Conservation (phyloP, 2,888 invertebrate genomes). For the Drosophila pseudotakahashii region DNA sequence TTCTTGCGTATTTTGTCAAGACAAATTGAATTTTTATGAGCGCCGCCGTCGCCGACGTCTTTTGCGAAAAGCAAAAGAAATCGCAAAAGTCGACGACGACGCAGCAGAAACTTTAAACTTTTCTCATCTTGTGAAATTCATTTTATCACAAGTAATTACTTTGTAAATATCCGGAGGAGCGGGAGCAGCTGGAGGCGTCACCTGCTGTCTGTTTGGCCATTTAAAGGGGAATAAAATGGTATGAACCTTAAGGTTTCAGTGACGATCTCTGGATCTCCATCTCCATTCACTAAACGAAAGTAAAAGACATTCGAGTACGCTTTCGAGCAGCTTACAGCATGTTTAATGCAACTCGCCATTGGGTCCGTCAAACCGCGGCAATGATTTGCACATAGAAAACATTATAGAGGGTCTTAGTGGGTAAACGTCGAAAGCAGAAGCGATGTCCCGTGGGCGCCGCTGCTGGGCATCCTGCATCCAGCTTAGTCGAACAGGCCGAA, state of each 20-base stretch:
- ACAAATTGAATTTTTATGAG: conserved; percentile 79
- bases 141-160: conserved; percentile 82
- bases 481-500: conserved; percentile 96
- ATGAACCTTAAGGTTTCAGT: conserved; percentile 37
- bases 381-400: conserved; percentile 74
- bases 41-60: conserved; percentile 47
- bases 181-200: conserved; percentile 58
- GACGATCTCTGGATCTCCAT: background rate
- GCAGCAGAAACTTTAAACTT: conserved; percentile 75
- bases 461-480: conserved; percentile 6
- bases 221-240: conserved; percentile 57
- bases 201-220: conserved; percentile 59
- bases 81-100: conserved; percentile 59
- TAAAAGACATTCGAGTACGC: conserved; percentile 18
- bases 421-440: conserved; percentile 53
- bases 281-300: background rate
- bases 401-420: conserved; percentile 24
- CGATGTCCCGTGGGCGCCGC: conserved; percentile 16
- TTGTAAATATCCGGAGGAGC: conserved; percentile 73
- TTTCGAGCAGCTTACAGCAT: conserved; percentile 55
- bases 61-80: conserved; percentile 57
- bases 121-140: conserved; percentile 81
- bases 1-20: conserved; percentile 81
- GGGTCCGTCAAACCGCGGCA: conserved; percentile 84
- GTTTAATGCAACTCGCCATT: conserved; percentile 81